Evolutionary conservation across 2,797 vertebrate genomes (phyloP).

Genomic region (Pseudochirops cupreus): DNA sequence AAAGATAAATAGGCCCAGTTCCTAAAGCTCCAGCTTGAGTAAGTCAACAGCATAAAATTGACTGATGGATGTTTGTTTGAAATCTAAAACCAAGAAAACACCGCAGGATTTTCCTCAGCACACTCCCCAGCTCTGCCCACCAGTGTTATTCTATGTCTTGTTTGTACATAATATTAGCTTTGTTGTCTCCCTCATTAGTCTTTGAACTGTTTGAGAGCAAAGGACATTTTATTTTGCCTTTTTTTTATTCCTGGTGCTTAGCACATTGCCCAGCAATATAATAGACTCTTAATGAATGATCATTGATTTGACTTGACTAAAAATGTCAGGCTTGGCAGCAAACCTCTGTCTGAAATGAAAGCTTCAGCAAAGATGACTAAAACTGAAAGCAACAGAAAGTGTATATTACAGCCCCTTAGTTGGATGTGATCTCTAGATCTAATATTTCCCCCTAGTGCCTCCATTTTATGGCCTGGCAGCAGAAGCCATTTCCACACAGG

Average conservation of each 20-base stretch:
- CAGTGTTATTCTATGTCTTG: background rate
- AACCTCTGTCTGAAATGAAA: slow-evolving; percentile 70
- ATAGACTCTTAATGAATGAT: background rate
- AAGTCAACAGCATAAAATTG: slow-evolving; percentile 45
- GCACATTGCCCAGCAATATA: background rate
- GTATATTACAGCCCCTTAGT: slow-evolving; percentile 53
- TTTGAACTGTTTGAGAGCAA: background rate
- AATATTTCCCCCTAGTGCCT: slow-evolving; percentile 51
- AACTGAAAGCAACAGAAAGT: slow-evolving; percentile 54
- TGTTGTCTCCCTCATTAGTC: background rate
- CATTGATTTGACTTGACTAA: background rate
- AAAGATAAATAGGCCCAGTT: background rate
- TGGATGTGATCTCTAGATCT: slow-evolving; percentile 69
- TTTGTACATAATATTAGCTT: background rate
- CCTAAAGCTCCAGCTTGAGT: background rate
- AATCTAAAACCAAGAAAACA: slow-evolving; percentile 12
- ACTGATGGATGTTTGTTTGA: background rate
- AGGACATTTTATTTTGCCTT: background rate
- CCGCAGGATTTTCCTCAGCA: background rate
- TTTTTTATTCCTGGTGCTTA: background rate
- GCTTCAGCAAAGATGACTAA: slow-evolving; percentile 58
- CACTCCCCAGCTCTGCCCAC: background rate
- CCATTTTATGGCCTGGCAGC: slow-evolving; percentile 61
- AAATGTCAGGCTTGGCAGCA: background rate
- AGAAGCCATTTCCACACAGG: slow-evolving; percentile 74